Evolutionary conservation across 2,888 invertebrate species (phyloP).

Genomic region (Artemia sinica): DNA sequence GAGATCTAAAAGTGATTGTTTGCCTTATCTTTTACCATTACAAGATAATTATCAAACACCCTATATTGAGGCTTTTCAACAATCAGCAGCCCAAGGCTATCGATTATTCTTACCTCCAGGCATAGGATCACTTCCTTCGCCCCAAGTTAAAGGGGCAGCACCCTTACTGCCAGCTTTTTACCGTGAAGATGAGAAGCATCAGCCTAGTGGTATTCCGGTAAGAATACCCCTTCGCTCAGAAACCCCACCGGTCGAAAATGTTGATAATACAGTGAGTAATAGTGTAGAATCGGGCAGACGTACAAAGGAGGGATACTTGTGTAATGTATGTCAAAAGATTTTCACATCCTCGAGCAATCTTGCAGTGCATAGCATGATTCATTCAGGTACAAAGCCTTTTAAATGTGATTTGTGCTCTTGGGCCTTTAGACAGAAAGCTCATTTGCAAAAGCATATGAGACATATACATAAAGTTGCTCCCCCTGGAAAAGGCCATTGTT

Average conservation of each 20-base stretch:
- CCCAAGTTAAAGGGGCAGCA: conserved; percentile 3
- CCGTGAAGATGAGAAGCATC: background rate
- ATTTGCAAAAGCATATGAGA: conserved; percentile 22
- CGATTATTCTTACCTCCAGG: conserved; percentile 8
- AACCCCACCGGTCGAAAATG: conserved; percentile 1
- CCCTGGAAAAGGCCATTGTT: background rate
- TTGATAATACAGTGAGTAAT: conserved; percentile 11
- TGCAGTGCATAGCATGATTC: conserved; percentile 22
- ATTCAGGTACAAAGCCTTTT: conserved; percentile 22
- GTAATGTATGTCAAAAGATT: conserved; percentile 20
- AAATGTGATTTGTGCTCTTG: conserved; percentile 22
- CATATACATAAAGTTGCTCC: conserved; percentile 20
- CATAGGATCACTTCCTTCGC: background rate
- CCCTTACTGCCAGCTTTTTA: background rate
- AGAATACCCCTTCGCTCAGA: conserved; percentile 8
- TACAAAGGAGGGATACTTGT: conserved; percentile 21
- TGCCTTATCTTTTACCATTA: conserved; percentile 8
- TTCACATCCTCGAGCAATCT: conserved; percentile 22
- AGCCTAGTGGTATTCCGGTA: background rate
- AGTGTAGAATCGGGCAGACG: background rate
- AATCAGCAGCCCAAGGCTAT: conserved; percentile 3
- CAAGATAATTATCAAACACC: conserved; percentile 11
- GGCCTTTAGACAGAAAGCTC: conserved; percentile 22
- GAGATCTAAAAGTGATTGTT: background rate
- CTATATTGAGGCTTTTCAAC: background rate